Base-by-base conservation (phyloP, 2,797 vertebrate species). In the Chloroceryle inda region DNA sequence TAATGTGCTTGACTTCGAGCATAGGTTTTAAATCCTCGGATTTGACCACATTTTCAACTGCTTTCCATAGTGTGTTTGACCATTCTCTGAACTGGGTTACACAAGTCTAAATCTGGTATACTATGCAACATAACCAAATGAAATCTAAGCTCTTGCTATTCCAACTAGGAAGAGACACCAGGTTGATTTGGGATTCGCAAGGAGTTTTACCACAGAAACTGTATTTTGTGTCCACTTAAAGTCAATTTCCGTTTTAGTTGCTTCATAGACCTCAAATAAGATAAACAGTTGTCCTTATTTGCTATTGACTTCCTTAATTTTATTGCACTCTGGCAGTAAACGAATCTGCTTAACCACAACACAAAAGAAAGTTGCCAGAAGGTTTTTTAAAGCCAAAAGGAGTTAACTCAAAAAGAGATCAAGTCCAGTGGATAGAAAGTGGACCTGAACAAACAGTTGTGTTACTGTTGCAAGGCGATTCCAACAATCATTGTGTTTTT, bases 321-420 rank as follows among this genome's bases (percentile, higher is more conserved):
- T 88, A 67, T 78, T 92, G 74, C 45, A 44, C 14, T 86, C n/a
- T 93, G 80, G 63, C 88, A 93, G 45, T 74, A 88, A 92, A 86
- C 38, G n/a, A 29, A 63, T 50, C 79, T 94, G 26, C 71, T 94
- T 79, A 81, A 81, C 69, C 55, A 61, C 88, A 63, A 29, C 58
- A 85, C 22, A 31, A 71, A 80, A 86, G 35, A 72, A 94, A 92
- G 78, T 64, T 81, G 64, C 59, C 74, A 92, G 59, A 79, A 68
- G 38, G 63, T 87, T 86, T 89, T 80, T 45, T 59, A 59, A 73
- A 93, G 26, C 44, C 33, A 23, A 29, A 56, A 33, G 27, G 44
- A 45, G 44, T 44, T 23, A 69, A 44, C 47, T 45, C 22, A 11
- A 55, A n/a, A 91, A 61, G 24, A 29, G 8, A 55, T 55, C 21